A percentile compares a stretch with the other conserved stretches of the same genome.
Evolutionary conservation across 2,113 vertebrate genomes (phyloP).

Genomic region (Phainopepla nitens): DNA sequence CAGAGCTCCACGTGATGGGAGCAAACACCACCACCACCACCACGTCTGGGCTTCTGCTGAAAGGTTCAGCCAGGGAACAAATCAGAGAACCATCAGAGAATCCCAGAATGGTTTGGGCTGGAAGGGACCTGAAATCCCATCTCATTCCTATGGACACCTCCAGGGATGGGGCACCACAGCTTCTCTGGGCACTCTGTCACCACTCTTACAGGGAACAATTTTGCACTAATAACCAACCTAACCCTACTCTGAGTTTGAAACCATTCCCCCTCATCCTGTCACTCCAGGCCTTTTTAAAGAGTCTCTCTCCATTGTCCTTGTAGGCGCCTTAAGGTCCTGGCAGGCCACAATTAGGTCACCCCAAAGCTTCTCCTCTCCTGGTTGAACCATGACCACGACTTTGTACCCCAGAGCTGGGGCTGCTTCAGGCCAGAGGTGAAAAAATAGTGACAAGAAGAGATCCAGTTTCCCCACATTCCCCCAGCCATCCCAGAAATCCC

Average conservation of each 20-base stretch:
- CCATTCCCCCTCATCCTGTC: not conserved
- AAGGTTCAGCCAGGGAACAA: not conserved
- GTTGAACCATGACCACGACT: not conserved
- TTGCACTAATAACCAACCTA: not conserved
- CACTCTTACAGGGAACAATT: not conserved
- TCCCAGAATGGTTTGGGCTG: not conserved
- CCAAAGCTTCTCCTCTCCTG: not conserved
- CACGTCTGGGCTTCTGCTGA: fast-evolving
- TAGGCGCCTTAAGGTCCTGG: not conserved
- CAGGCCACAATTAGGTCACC: not conserved
- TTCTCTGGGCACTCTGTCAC: fast-evolving
- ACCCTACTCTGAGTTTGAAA: not conserved
- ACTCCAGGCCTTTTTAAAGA: not conserved
- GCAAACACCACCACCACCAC: not conserved
- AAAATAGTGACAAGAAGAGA: not conserved
- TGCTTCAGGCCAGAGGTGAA: not conserved
- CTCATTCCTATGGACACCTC: not conserved
- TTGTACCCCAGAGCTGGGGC: not conserved
- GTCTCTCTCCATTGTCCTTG: not conserved
- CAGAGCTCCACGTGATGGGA: fast-evolving
- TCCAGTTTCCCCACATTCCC: not conserved
- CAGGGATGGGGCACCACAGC: not conserved
- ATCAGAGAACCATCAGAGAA: not conserved
- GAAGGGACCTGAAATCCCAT: not conserved
- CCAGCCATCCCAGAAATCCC: not conserved